These are phyloP conservation scores for Odocoileus hemionus DNA, from an alignment of 2,113 vertebrate genomes.

Conservation along the genomic window DNA sequence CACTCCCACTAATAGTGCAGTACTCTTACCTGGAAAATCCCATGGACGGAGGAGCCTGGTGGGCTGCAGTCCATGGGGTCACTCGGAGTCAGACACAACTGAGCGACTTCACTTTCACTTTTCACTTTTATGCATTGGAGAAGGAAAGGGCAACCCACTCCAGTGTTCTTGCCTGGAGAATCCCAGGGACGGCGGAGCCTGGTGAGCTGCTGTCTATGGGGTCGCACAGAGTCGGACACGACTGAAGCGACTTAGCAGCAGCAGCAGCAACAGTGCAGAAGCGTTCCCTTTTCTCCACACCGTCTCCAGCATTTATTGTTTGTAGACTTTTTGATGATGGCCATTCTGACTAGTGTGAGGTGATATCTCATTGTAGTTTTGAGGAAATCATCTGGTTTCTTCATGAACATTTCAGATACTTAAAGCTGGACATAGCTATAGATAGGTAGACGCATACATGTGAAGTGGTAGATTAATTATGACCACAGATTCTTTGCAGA, in stretches of 20 bases:
- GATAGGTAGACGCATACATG: not conserved
- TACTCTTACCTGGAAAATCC: not conserved
- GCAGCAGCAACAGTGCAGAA: not conserved
- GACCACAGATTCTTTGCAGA: not conserved
- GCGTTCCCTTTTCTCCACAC: not conserved
- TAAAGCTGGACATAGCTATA: not conserved
- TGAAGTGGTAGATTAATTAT: not conserved
- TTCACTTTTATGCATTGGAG: not conserved
- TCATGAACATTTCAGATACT: not conserved
- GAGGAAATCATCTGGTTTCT: not conserved
- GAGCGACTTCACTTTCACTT: not conserved
- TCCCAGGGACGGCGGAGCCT: not conserved
- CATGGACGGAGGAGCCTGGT: not conserved
- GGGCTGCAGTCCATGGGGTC: not conserved
- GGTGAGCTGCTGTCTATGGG: not conserved
- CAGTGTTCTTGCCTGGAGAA: not conserved
- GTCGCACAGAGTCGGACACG: rapidly evolving
- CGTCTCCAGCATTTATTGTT: not conserved
- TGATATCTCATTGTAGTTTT: not conserved
- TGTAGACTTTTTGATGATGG: not conserved
- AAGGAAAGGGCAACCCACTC: not conserved
- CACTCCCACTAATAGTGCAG: not conserved
- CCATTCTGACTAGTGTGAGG: not conserved
- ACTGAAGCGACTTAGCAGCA: not conserved
- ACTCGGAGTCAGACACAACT: not conserved